These are phyloP conservation scores for Pachypanchax playfairii DNA, from an alignment of 2,113 vertebrate genomes.

Conservation along the genomic window DNA sequence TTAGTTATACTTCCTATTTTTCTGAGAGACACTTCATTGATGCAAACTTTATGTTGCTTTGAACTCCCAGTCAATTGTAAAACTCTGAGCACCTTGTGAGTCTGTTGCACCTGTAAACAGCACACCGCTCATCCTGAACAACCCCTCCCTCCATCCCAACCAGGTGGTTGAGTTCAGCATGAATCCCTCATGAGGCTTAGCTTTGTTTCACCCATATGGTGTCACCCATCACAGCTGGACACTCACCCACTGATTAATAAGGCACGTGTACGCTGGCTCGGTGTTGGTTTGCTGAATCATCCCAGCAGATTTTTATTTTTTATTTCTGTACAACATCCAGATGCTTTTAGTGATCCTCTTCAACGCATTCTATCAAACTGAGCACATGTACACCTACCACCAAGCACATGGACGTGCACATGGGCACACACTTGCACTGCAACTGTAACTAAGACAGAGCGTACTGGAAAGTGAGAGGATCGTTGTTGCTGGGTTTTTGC, in stretches of 20 bases:
- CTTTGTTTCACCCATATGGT: constrained; percentile 68
- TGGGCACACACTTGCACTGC: constrained; percentile 26
- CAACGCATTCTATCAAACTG: constrained; percentile 1
- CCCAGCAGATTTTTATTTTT: constrained; percentile 10
- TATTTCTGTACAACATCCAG: neutral
- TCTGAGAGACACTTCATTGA: too few relatives aligned
- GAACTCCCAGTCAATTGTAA: neutral
- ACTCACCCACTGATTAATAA: constrained; percentile 46
- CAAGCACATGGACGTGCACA: constrained; percentile 32
- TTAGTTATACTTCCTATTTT: too few relatives aligned
- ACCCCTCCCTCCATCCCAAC: neutral
- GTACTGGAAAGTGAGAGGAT: constrained; percentile 7
- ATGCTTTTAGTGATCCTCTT: constrained; percentile 1
- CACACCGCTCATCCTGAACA: neutral
- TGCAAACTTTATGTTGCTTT: neutral
- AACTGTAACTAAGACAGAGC: constrained; percentile 19
- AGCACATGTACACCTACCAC: constrained; percentile 24
- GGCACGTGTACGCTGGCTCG: constrained; percentile 42
- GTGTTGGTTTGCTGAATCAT: constrained; percentile 1
- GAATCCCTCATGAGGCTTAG: constrained; percentile 40
- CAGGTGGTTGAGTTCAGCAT: constrained; percentile 22
- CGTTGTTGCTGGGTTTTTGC: constrained; percentile 50
- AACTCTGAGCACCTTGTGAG: constrained; percentile 13
- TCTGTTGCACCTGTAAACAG: constrained; percentile 4
- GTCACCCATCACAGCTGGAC: constrained; percentile 28